Conservation (phyloP, 2,797 vertebrate genomes). For the Pyrocephalus nanus region DNA sequence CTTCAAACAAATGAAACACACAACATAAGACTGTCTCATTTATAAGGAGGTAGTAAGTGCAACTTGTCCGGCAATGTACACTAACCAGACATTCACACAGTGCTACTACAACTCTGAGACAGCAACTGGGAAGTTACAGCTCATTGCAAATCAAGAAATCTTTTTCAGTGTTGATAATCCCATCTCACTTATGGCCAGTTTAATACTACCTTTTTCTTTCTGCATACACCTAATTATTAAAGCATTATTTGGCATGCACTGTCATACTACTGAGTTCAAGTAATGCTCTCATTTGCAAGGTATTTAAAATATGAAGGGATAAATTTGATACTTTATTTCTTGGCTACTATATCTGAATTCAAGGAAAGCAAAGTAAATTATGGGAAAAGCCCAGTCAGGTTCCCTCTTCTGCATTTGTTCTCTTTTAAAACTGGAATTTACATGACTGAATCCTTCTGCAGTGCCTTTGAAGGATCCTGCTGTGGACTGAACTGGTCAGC, state of each 20-base stretch:
- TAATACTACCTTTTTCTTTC: background rate
- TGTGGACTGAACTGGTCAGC: background rate
- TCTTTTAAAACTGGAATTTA: conserved; percentile 82
- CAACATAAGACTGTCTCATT: background rate
- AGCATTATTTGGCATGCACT: background rate
- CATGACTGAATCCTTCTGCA: conserved; percentile 74
- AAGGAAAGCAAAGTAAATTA: conserved; percentile 48
- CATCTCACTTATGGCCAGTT: background rate
- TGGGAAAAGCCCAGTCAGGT: background rate
- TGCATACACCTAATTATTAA: background rate
- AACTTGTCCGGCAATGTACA: background rate
- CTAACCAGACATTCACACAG: background rate
- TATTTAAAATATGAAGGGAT: background rate
- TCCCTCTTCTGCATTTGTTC: background rate
- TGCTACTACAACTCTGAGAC: background rate
- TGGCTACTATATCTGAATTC: conserved; percentile 66
- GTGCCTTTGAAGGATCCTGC: conserved; percentile 1
- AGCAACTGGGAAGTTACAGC: background rate
- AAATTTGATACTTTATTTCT: background rate
- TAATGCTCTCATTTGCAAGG: background rate
- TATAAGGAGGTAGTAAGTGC: background rate
- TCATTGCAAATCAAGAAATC: background rate
- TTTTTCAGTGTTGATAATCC: background rate
- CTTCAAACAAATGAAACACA: background rate
- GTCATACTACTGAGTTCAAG: background rate